phyloP scores from a whole-genome alignment of 2,888 invertebrate species.

The Idaea aversata region DNA sequence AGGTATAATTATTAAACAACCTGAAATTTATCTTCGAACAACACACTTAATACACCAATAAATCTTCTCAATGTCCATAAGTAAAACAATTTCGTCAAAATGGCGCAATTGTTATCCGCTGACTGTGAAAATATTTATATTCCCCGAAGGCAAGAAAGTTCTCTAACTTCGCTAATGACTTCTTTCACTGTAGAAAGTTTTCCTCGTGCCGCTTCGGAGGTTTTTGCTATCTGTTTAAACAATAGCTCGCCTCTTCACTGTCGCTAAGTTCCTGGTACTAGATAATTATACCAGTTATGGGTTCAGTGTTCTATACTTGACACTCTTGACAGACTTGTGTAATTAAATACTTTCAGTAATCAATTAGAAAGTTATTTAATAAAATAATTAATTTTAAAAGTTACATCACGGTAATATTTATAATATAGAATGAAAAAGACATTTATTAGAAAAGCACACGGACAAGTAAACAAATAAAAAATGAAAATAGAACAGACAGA shows the following conservation, averaged over 20 bases:
- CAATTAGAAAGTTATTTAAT: neutral
- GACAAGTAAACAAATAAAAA: too few species aligned
- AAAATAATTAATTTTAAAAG: neutral
- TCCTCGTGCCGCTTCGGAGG: conserved; percentile 56
- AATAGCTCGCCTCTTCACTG: conserved; percentile 59
- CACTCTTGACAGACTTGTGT: neutral
- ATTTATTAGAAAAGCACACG: too few species aligned
- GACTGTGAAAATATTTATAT: conserved; percentile 70
- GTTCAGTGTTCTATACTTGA: neutral
- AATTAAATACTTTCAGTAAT: neutral
- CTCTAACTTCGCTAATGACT: conserved; percentile 72
- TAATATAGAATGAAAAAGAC: too few species aligned
- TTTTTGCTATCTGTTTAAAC: conserved; percentile 66
- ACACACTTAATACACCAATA: conserved; percentile 18
- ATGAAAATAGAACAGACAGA: too few species aligned
- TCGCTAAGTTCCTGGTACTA: conserved; percentile 42
- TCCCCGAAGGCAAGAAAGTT: conserved; percentile 58
- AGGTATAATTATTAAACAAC: neutral
- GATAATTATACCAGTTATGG: conserved; percentile 19
- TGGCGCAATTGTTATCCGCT: conserved; percentile 60
- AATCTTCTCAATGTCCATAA: conserved; percentile 41
- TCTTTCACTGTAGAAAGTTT: conserved; percentile 69
- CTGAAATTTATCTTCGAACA: neutral
- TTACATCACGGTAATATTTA: too few species aligned
- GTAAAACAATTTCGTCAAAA: conserved; percentile 51